A percentile compares a stretch with the other conserved stretches of the same genome.
Evolutionary conservation across 2,888 invertebrate genomes (phyloP).

Genomic region (Adineta ricciae): DNA sequence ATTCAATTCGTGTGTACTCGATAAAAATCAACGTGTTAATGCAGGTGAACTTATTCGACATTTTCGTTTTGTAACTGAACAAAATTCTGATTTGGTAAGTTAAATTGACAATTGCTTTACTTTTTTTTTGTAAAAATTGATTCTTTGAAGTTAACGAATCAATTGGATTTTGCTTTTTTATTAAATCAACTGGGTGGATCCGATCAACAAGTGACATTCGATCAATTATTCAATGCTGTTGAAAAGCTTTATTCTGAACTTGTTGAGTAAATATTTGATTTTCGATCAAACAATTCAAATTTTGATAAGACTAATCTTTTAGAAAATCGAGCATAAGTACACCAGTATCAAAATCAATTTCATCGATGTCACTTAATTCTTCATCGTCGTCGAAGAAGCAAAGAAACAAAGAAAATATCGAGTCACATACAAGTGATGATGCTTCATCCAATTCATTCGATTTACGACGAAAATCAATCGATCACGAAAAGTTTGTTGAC

Average conservation of each 20-base stretch:
- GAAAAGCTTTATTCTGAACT: background rate
- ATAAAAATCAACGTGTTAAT: background rate
- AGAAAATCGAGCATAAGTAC: background rate
- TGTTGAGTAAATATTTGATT: background rate
- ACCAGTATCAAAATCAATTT: background rate
- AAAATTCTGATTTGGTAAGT: background rate
- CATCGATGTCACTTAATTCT: background rate
- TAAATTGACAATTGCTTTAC: background rate
- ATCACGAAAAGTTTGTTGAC: background rate
- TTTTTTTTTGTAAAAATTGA: background rate
- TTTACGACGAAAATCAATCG: background rate
- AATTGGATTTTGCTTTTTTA: background rate
- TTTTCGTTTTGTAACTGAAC: background rate
- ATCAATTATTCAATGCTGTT: slow-evolving; percentile 1
- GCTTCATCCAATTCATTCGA: background rate
- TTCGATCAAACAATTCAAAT: background rate
- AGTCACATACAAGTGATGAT: background rate
- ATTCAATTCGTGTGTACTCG: slow-evolving; percentile 11
- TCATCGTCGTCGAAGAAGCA: background rate
- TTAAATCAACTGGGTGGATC: background rate
- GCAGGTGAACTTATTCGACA: background rate
- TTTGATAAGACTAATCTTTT: background rate
- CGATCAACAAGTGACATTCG: slow-evolving; percentile 2
- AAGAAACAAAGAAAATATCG: background rate
- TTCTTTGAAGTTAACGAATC: background rate